These are phyloP conservation scores for Therioaphis trifolii DNA, from an alignment of 2,888 invertebrate species.

Conservation along the genomic window DNA sequence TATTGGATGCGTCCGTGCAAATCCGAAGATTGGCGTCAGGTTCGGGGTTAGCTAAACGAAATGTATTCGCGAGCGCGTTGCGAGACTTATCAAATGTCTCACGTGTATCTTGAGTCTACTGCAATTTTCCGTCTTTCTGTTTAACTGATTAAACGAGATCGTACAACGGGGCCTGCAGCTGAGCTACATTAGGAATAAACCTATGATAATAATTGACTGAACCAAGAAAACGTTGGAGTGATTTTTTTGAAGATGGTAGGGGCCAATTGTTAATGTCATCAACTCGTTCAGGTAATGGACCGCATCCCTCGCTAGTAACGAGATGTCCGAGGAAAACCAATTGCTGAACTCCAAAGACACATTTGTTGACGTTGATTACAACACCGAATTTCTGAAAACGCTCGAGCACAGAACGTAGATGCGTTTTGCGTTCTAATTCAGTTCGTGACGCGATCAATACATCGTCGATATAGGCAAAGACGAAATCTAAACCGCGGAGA, in stretches of 20 bases:
- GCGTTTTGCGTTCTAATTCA: neutral
- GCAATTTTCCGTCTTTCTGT: neutral
- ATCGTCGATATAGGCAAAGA: constrained; percentile 51
- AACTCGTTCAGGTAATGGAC: constrained; percentile 7
- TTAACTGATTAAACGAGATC: neutral
- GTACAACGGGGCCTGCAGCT: neutral
- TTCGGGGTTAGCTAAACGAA: neutral
- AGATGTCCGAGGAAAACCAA: constrained; percentile 43
- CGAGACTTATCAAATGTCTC: neutral
- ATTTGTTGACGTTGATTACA: constrained; percentile 10
- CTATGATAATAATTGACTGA: no score
- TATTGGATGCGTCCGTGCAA: no score
- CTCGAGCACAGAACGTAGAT: neutral
- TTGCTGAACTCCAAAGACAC: neutral
- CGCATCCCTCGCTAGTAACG: constrained; percentile 5
- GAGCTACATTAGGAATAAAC: neutral
- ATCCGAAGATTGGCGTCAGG: neutral
- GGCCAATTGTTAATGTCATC: constrained; percentile 9
- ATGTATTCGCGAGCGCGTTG: neutral
- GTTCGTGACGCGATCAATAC: constrained; percentile 2
- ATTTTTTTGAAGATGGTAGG: neutral
- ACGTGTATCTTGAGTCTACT: no score
- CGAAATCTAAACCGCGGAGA: no score
- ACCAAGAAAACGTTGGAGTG: neutral
- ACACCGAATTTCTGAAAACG: constrained; percentile 19